Base-by-base conservation (phyloP, 1,140 invertebrate species). In the Formica exsecta region DNA sequence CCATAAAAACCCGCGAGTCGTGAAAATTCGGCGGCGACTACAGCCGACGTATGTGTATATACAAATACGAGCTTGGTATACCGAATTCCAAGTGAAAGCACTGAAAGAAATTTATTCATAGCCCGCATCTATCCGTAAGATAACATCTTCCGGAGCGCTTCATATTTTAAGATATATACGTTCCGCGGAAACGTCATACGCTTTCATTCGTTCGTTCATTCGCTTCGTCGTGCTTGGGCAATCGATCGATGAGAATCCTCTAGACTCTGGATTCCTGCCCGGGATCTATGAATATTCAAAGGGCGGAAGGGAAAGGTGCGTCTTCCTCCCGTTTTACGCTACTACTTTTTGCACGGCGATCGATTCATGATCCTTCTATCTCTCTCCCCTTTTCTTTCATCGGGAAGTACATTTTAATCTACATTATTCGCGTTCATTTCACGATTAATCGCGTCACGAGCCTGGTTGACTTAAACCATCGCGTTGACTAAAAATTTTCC, bases 91-190 rank as follows among this genome's bases (percentile, higher is more conserved):
- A 85, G 87, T 62, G 59, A 89, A 73, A 77, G 66, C 83, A 85
- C 86, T 80, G 44, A 85, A 80, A 64, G 86, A 85, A 87, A 89
- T 89, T 87, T 89, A 89, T 89, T 89, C 87, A 87, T 87, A 84
- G 83, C 68, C 44, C 51, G 51, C 51, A 36, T 61, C 65, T 87
- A 36, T 74, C 32, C 79, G 41, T 65, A 36, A 51, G 66, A 73
- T 77, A 79, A 89, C 65, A 79, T 85, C 79, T 74, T 74, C 19
- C 38, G 66, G 76, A 41, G 44, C 44, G 48, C 3, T 32, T 0
- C 38, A 16, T n/a, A 38, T 68, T 48, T 61, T 54, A 25, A 61
- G 36, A 74, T 61, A 61, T 81, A 73, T 22, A 54, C 65, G 32
- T 59, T 22, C 25, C 51, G 79, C 79, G 51, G 1, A 8, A 73